A percentile compares a stretch with the other conserved stretches of the same genome.
These are phyloP conservation scores for Meloidogyne chitwoodi DNA, from an alignment of 1,140 invertebrate species.

Conservation along the genomic window DNA sequence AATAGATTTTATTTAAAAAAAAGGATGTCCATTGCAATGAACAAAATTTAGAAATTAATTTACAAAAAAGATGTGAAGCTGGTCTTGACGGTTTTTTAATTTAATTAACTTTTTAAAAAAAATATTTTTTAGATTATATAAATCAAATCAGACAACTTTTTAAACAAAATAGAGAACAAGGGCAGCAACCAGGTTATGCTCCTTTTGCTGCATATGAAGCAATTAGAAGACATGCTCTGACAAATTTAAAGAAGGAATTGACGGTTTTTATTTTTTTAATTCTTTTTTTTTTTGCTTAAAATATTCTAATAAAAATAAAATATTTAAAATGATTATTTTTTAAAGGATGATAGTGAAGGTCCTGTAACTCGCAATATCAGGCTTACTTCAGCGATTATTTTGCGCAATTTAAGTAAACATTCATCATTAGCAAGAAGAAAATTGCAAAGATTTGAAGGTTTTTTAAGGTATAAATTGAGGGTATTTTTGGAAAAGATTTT, in stretches of 20 bases:
- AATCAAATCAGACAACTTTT: constrained; percentile 61
- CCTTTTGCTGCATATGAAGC: constrained; percentile 85
- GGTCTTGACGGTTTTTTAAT: constrained; percentile 45
- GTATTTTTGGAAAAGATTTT: neutral
- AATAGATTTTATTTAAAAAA: constrained; percentile 61
- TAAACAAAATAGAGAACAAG: constrained; percentile 47
- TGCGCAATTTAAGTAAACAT: constrained; percentile 91
- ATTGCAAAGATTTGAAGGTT: constrained; percentile 10
- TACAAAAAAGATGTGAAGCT: constrained; percentile 60
- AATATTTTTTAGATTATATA: constrained; percentile 66
- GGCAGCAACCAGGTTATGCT: constrained; percentile 66
- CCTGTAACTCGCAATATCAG: constrained; percentile 97
- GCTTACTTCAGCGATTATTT: constrained; percentile 86
- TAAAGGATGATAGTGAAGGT: constrained; percentile 89
- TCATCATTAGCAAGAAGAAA: constrained; percentile 81
- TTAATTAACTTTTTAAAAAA: neutral
- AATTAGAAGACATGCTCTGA: constrained; percentile 83
- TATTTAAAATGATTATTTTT: constrained; percentile 10
- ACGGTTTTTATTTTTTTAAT: constrained; percentile 67
- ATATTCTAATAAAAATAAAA: constrained; percentile 4
- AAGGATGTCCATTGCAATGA: constrained; percentile 83
- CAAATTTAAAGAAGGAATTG: constrained; percentile 80
- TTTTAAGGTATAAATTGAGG: constrained; percentile 5
- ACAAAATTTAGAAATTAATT: constrained; percentile 49
- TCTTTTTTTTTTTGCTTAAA: constrained; percentile 1